phyloP scores from a whole-genome alignment of 2,888 invertebrate genomes.

The Stenurella melanura region DNA sequence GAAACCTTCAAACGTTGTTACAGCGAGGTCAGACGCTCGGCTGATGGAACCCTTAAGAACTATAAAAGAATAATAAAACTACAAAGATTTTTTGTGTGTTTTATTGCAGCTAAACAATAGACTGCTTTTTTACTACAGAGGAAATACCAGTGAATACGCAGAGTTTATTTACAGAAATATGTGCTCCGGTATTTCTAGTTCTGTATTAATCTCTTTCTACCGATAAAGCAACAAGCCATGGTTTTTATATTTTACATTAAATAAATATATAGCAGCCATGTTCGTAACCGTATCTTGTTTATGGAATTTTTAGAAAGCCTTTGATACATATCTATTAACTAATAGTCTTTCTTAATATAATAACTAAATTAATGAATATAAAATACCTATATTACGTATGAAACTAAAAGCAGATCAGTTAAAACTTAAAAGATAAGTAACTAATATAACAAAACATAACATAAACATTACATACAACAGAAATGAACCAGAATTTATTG shows the following conservation, averaged over 20 bases:
- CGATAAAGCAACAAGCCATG: not conserved
- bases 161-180: conserved; percentile 61
- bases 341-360: too few species aligned
- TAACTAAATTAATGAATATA: too few species aligned
- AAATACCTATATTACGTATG: too few species aligned
- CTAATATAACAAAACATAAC: too few species aligned
- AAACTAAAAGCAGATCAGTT: too few species aligned
- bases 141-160: conserved; percentile 60
- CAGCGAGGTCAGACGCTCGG: conserved; percentile 59
- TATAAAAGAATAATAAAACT: conserved; percentile 60
- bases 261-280: not conserved
- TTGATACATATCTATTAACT: too few species aligned
- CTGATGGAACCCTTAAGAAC: conserved; percentile 56
- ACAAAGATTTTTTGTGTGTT: conserved; percentile 60
- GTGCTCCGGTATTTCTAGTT: conserved; percentile 52
- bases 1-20: conserved; percentile 58
- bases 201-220: conserved; percentile 42
- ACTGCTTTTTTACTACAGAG: conserved; percentile 58
- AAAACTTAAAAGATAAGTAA: too few species aligned
- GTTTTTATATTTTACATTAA: too few species aligned
- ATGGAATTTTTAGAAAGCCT: not conserved
- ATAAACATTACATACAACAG: too few species aligned
- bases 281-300: not conserved
- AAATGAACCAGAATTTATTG: too few species aligned
- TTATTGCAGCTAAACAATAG: conserved; percentile 62